Base-by-base conservation (phyloP, 2,113 vertebrate species). In the Diglossa brunneiventris region DNA sequence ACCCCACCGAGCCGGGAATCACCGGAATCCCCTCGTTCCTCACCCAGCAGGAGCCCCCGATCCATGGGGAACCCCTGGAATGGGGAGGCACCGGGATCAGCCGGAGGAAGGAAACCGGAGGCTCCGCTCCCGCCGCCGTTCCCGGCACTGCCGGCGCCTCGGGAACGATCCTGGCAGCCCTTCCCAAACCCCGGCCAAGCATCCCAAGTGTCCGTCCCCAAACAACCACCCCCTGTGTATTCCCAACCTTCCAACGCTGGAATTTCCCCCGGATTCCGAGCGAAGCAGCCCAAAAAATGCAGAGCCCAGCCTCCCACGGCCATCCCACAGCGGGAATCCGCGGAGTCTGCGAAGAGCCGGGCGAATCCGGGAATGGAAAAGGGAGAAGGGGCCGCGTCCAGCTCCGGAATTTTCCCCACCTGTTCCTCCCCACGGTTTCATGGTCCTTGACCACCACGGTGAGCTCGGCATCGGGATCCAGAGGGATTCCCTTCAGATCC, bases 351-450 rank as follows among this genome's bases (percentile, higher is more conserved):
- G 77, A 28, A 74, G 39, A 44, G 49, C 42, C 2, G 37, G 63
- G 6, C 1, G 11, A 33, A n/a, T 50, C 52, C 6, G 3, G 31
- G 72, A 47, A 44, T 1, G 22, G n/a, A 26, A 33, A 11, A 2
- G 37, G 27, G 20, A 33, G 5, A 23, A 10, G 31, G 18, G 15
- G 3, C 7, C 7, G 0, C 4, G 9, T 1, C n/a, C 7, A 0
- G 6, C 31, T 5, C 58, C 0, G 18, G 63, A 14, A 14, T 82
- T 82, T 67, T 66, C 9, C 46, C 46, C 37, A 42, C 55, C 99
- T 99, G 98, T 99, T 99, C 24, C 99, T 98, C 11, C 99, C 99
- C 98, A 99, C 98, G 2, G 99, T 99, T 95, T 99, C 99, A 93
- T 99, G 99, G 96, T 99, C 99, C 86, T 99, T 99, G 64, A 99